phyloP scores from a whole-genome alignment of 2,888 invertebrate species.

The Dendrolimus pini region DNA sequence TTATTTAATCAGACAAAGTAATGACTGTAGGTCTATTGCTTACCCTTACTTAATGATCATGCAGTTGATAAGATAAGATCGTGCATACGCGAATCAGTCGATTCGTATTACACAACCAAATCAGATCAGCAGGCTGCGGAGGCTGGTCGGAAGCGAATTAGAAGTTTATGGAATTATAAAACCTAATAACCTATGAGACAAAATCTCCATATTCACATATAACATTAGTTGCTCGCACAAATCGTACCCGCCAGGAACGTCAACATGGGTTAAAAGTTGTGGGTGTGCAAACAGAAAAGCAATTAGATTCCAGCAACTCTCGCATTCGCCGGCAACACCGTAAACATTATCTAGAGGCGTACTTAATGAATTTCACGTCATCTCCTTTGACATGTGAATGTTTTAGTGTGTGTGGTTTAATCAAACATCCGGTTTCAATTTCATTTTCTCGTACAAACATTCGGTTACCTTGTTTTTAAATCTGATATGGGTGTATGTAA shows the following conservation, averaged over 20 bases:
- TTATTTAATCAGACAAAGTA: not conserved
- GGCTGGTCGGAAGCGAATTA: too few relatives aligned
- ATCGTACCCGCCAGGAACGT: not conserved
- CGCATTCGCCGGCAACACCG: not conserved
- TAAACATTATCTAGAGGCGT: not conserved
- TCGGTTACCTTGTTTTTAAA: not conserved
- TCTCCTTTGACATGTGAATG: not conserved
- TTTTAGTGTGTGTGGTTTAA: not conserved
- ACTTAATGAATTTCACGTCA: not conserved
- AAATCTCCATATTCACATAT: too few relatives aligned
- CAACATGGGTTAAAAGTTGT: not conserved
- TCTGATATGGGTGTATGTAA: not conserved
- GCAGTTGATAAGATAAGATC: too few relatives aligned
- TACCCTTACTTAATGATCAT: too few relatives aligned
- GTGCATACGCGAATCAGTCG: too few relatives aligned
- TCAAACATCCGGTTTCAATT: not conserved
- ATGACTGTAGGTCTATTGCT: too few relatives aligned
- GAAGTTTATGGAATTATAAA: too few relatives aligned
- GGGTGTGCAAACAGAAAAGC: not conserved
- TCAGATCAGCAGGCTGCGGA: too few relatives aligned
- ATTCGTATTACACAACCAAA: too few relatives aligned
- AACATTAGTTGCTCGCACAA: not conserved
- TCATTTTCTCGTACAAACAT: not conserved
- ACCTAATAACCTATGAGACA: too few relatives aligned
- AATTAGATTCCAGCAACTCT: not conserved